Evolutionary conservation across 2,797 vertebrate species (phyloP).

Genomic region (Lagocephalus sceleratus): DNA sequence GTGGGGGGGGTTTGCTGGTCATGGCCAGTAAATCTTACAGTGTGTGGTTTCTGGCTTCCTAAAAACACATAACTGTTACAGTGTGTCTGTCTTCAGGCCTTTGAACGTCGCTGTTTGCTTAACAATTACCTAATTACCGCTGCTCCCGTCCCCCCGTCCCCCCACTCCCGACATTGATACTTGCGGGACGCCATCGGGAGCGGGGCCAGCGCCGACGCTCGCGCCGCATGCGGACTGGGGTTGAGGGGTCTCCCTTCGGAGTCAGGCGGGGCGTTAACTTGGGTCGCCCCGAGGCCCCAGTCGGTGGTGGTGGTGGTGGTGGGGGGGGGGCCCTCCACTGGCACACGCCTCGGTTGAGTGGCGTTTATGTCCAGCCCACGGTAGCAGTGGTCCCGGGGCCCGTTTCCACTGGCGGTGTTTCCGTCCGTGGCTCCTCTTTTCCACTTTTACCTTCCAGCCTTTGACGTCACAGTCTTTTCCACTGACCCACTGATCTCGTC

Average conservation of each 20-base stretch:
- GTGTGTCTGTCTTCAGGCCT: constrained; percentile 31
- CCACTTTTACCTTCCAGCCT: constrained; percentile 30
- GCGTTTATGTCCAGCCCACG: too few species aligned
- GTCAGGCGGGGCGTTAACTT: too few species aligned
- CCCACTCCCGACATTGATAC: constrained; percentile 1
- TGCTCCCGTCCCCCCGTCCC: constrained; percentile 8
- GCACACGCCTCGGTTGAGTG: constrained; percentile 3
- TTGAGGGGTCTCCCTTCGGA: too few species aligned
- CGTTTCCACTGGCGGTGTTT: too few species aligned
- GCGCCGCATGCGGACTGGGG: too few species aligned
- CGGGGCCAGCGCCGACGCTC: constrained; percentile 27
- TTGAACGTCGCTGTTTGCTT: constrained; percentile 37
- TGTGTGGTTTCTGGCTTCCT: constrained; percentile 43
- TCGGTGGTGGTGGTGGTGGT: constrained; percentile 50
- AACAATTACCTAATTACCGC: constrained; percentile 37
- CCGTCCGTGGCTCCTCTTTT: constrained; percentile 22
- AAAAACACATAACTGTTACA: constrained; percentile 35
- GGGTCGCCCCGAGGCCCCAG: constrained; percentile 5
- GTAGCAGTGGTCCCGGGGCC: too few species aligned
- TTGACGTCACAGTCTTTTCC: constrained; percentile 57
- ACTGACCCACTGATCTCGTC: constrained; percentile 53
- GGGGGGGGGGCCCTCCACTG: constrained; percentile 26
- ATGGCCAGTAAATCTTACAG: constrained; percentile 39
- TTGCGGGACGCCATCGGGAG: constrained; percentile 13
- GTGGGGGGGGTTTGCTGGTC: constrained; percentile 5